A percentile compares a stretch with the other conserved stretches of the same genome.
phyloP scores from a whole-genome alignment of 1,140 invertebrate genomes.

The Cecropterus lyciades region DNA sequence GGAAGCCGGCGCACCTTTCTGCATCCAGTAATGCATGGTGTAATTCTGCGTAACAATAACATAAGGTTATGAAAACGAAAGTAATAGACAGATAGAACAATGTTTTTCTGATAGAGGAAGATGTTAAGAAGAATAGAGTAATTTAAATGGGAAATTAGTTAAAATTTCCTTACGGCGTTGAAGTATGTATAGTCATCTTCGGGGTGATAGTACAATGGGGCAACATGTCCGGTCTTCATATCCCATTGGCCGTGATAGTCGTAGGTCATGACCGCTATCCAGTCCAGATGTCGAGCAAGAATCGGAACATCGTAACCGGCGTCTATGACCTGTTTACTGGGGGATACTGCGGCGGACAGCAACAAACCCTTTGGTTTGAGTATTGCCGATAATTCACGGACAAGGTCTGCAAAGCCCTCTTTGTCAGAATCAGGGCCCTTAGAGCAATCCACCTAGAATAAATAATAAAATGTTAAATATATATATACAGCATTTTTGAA shows the following conservation, averaged over 20 bases:
- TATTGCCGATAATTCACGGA: constrained; percentile 89
- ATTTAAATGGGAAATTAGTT: neutral
- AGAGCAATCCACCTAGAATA: constrained; percentile 89
- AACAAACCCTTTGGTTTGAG: constrained; percentile 90
- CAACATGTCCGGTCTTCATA: constrained; percentile 94
- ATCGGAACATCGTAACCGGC: constrained; percentile 92
- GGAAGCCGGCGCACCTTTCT: constrained; percentile 90
- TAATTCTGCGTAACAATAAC: constrained; percentile 86
- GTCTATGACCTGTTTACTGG: constrained; percentile 94
- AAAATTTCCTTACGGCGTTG: constrained; percentile 85
- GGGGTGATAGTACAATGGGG: constrained; percentile 92
- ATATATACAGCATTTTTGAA: neutral
- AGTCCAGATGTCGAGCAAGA: constrained; percentile 91
- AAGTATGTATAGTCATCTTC: constrained; percentile 90
- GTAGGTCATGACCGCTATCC: constrained; percentile 95
- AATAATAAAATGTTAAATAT: neutral
- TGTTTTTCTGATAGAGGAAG: too few relatives aligned
- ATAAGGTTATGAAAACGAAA: neutral
- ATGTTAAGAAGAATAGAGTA: too few relatives aligned
- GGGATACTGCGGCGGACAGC: constrained; percentile 93
- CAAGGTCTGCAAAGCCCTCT: constrained; percentile 89
- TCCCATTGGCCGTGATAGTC: constrained; percentile 97
- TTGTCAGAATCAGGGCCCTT: constrained; percentile 94
- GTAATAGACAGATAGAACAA: too few relatives aligned
- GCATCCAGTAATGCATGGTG: constrained; percentile 95